Base-by-base conservation (phyloP, 2,888 invertebrate genomes). In the Torymus texanus region DNA sequence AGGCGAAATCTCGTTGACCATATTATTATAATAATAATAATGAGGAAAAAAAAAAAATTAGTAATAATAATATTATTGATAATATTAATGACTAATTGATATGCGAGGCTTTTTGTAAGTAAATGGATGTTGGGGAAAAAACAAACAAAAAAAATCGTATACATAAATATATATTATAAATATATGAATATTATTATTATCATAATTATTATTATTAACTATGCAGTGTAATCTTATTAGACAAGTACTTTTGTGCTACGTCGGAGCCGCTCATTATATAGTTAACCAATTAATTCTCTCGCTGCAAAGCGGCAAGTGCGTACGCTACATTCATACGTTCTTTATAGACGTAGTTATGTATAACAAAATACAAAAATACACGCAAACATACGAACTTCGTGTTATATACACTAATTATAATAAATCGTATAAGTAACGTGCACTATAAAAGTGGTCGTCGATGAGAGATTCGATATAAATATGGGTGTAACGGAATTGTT, bases 271-370 rank as follows among this genome's bases (percentile, higher is more conserved):
- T 74, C 59, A 73, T 68, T 65, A 63, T 77, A 79, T 82, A 82
- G 81, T 81, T 82, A 80, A 75, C 81, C 83, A 82, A 82, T 82
- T 76, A 81, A 82, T 74, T 81, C 62, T 82, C 66, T 83, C 77
- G 79, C 81, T 75, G 78, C 78, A 74, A 81, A 79, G 77, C 67
- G 73, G 71, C 68, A 78, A 80, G 10, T 73, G 70, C 73, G 78
- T 85, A 85, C 71, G 82, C 83, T 84, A 85, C 80, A 83, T 82
- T 79, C 83, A 82, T 85, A 86, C 80, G 83, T 75, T 80, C 82
- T 85, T 41, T 8, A 41, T 41, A 41, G 85, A 85, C 82, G 81
- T 71, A 70, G 67, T 82, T 84, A 78, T 79, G 56, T 83, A 85
- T 83, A 85, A 83, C 21, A 21, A 21, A 21, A 21, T 21, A 21